Evolutionary conservation across 2,113 vertebrate genomes (phyloP), one percentile per base, ranked within the genome.

Genomic region (Brachionichthys hirsutus): DNA sequence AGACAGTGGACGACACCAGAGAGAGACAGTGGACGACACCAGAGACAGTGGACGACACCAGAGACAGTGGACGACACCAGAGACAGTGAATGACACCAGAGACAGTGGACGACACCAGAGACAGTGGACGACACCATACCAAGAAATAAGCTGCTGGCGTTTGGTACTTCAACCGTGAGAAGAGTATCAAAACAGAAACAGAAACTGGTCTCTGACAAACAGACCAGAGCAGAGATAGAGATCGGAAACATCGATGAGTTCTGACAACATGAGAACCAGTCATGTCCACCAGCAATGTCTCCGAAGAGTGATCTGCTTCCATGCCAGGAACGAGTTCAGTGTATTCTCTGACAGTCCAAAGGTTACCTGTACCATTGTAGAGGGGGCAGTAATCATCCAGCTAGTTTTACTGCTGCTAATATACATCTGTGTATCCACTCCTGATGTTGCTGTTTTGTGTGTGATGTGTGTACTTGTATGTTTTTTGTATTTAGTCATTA

Each of bases 121-220:
- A 4, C 42, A 44, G 42, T 44, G 42, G 42, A 44, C 6, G 42
- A 44, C 9, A 44, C 42, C n/a, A 44, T 44, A 44, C 15, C 15
- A 44, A 16, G 42, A 44, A 44, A 44, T 44, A 44, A 44, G 42
- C n/a, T 44, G 42, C n/a, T 44, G 42, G 42, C 16, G 15, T 44
- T 44, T 8, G 12, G n/a, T 44, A 16, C 42, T 44, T 44, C 42
- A 44, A 44, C 42, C 9, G 42, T 44, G 15, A 44, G n/a, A 4
- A 9, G 42, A 44, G 42, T 9, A 44, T 44, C 42, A 5, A 44
- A 44, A 9, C 4, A 16, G 15, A 16, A n/a, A 9, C 42, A 44
- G 42, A 44, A 44, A 44, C 6, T 16, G 15, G 15, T 44, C 15
- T 16, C 42, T 44, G 6, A 16, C 42, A 44, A 44, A 44, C 42